Evolutionary conservation across 2,888 invertebrate species (phyloP), one percentile per base, ranked within the genome.

Genomic region (Drosophila mercatorum): DNA sequence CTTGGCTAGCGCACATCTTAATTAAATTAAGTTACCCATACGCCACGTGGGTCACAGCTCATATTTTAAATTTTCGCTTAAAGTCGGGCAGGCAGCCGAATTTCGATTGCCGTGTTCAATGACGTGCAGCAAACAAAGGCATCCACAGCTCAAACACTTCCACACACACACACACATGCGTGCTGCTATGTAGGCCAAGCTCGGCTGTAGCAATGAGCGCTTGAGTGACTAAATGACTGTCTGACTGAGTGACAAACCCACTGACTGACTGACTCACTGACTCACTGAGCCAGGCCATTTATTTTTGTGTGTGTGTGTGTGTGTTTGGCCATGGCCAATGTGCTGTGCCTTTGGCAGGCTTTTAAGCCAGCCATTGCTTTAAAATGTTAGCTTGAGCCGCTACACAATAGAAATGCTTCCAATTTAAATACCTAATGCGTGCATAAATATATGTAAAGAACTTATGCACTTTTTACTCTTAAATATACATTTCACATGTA

Each of bases 81-180:
- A 65, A 81, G 43, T 34, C 31, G 56, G 66, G 31, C 38, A 67
- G 22, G 28, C 52, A 38, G 66, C 64, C 6, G 0, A 67, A 75
- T 75, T 63, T 71, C 69, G 68, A 75, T 80, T 63, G 88, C 77
- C 77, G 53, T 83, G 71, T 73, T 87, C 87, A 85, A 88, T 85
- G 83, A 86, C 72, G 51, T 65, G 69, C 68, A 68, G 60, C 66
- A 44, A 34, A 79, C 75, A 71, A 79, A 75, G 43, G 49, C 47
- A 40, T 43, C 47, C 56, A n/a, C 58, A 46, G 26, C 28, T 46
- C 46, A 46, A 26, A 63, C 63, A 53, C 51, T 26, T 26, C 57
- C 57, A 59, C 63, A 59, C 49, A 55, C 65, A 66, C 47, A 47
- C 56, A 36, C 47, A 67, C 72, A 66, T 66, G 67, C 68, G 69